Base-by-base conservation (phyloP, 2,797 vertebrate genomes). In the Amblyraja radiata region DNA sequence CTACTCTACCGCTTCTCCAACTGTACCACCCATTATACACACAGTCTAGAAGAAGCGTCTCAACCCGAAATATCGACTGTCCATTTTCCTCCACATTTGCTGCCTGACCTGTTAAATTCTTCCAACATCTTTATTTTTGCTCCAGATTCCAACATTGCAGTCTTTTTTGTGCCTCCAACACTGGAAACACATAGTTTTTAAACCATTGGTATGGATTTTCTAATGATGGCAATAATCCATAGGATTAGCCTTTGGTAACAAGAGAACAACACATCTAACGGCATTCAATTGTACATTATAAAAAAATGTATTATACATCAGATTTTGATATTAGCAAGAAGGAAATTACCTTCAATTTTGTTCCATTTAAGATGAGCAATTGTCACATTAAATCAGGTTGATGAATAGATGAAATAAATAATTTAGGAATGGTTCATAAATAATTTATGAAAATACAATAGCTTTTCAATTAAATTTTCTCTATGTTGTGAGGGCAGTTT, bases 361-460 rank as follows among this genome's bases (percentile, higher is more conserved):
- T 92, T 76, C 90, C 68, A 76, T 58, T 28, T 74, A 54, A 74
- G 39, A 14, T 23, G 21, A 25, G 68, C 68, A 91, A 91, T 91
- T 91, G 88, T 91, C 71, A 54, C 73, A 25, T 76, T 92, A 92
- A 92, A 92, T 92, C 71, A 58, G 39, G 90, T 76, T 92, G 90
- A 92, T 74, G 71, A 76, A 92, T 58, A 76, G 68, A 39, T 54
- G 11, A 58, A 92, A 73, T 92, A 74, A 76, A 92, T 76, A 92
- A 92, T 92, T 76, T 74, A 76, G 16, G 25, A 14, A 76, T 6
- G 71, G 13, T 73, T 74, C 6, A 91, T 91, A 58, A 92, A 92
- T 92, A n/a, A 92, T 92, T 74, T 76, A 92, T 92, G 58, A 74
- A 92, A 25, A 74, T 39, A 58, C 36, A 76, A 76, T 39, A 46